phyloP scores from a whole-genome alignment of 2,888 invertebrate genomes.

The Rotaria magnacalcarata region DNA sequence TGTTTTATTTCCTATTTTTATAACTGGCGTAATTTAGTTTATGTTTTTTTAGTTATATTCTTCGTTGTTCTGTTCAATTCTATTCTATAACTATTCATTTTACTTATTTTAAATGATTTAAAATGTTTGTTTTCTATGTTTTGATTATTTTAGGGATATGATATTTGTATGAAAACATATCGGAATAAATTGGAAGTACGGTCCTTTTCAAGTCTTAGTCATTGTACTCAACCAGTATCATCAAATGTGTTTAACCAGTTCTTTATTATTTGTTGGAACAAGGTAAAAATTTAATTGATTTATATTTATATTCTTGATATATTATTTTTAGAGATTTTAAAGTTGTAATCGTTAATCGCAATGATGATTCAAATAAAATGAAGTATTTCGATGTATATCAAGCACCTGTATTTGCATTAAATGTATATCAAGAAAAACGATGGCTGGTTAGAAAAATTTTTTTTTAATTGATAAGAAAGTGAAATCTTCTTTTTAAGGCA shows the following conservation, averaged over 20 bases:
- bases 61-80: no score
- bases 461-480: no score
- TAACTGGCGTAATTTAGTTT: no score
- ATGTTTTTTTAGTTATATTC: neutral
- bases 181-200: slow-evolving; percentile 16
- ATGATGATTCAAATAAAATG: slow-evolving; percentile 21
- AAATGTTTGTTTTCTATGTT: no score
- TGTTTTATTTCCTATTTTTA: no score
- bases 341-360: neutral
- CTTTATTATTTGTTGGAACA: neutral
- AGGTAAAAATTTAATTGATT: neutral
- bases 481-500: neutral
- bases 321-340: slow-evolving; percentile 21
- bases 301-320: neutral
- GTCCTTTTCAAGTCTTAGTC: neutral
- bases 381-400: slow-evolving; percentile 9
- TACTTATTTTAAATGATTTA: neutral
- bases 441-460: no score
- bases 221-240: slow-evolving; percentile 25
- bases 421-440: neutral
- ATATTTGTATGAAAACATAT: neutral
- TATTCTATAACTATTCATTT: neutral
- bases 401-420: neutral
- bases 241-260: neutral
- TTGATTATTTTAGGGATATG: neutral